Evolutionary conservation across 2,797 vertebrate species (phyloP).

Genomic region (Sparidentex hasta): DNA sequence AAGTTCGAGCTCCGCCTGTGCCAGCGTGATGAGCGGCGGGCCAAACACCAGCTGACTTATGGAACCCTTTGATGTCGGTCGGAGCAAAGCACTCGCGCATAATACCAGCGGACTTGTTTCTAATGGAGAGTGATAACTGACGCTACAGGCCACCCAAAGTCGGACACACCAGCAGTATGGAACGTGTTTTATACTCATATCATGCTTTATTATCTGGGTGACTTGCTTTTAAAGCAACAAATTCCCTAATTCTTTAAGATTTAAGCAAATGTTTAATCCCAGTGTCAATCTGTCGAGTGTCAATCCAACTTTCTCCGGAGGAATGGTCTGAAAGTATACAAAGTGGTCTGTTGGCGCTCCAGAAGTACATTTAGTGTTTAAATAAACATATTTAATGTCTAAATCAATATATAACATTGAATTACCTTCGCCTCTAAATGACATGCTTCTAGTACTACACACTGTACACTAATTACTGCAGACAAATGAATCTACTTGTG

Average conservation of each 20-base stretch:
- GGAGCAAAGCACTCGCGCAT: conserved; percentile 10
- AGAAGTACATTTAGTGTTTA: neutral
- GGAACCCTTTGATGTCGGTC: conserved; percentile 67
- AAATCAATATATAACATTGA: conserved; percentile 15
- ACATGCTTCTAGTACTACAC: neutral
- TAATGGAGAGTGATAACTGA: conserved; percentile 24
- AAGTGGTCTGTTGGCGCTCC: conserved; percentile 13
- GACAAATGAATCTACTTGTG: conserved; percentile 4
- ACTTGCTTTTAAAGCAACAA: conserved; percentile 21
- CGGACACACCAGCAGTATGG: conserved; percentile 11
- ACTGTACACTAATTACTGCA: neutral
- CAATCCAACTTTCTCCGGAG: conserved; percentile 36
- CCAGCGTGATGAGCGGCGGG: conserved; percentile 54
- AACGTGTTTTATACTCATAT: conserved; percentile 12
- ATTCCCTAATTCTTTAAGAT: conserved; percentile 27
- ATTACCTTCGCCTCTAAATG: conserved; percentile 6
- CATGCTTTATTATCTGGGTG: conserved; percentile 41
- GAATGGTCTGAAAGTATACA: conserved; percentile 36
- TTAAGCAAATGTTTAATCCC: conserved; percentile 40
- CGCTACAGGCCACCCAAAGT: conserved; percentile 50
- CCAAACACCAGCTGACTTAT: conserved; percentile 76
- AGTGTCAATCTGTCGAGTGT: conserved; percentile 20
- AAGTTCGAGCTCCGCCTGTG: conserved; percentile 52
- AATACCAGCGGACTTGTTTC: conserved; percentile 21
- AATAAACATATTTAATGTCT: conserved; percentile 21